phyloP scores from a whole-genome alignment of 1,140 invertebrate species.

The Ditylenchus dipsaci region DNA sequence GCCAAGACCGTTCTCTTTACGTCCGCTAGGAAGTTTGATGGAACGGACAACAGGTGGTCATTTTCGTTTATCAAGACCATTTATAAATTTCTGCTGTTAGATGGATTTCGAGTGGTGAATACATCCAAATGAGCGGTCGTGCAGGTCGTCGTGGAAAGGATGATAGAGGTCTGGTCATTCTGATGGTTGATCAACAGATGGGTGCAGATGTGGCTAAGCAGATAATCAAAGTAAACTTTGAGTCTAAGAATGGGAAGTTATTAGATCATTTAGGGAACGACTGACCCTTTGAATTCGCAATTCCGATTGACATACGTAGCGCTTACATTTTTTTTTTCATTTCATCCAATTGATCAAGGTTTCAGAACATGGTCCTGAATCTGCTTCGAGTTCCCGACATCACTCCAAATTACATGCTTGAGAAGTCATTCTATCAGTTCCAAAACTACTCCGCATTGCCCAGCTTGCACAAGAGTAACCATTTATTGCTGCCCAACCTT shows the following conservation, averaged over 20 bases:
- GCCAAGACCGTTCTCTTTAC: slow-evolving; percentile 97
- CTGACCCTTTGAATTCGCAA: slow-evolving; percentile 94
- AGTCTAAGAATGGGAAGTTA: background rate
- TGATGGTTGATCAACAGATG: slow-evolving; percentile 97
- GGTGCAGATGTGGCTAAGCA: slow-evolving; percentile 75
- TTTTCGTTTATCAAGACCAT: background rate
- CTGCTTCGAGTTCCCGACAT: slow-evolving; percentile 92
- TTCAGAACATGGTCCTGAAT: slow-evolving; percentile 91
- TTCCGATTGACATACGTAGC: slow-evolving; percentile 87
- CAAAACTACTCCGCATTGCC: slow-evolving; percentile 95
- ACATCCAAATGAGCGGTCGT: slow-evolving; percentile 98
- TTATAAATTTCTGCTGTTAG: slow-evolving; percentile 20
- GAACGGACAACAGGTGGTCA: slow-evolving; percentile 81
- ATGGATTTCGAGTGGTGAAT: slow-evolving; percentile 81
- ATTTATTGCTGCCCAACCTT: background rate
- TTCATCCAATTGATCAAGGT: too few species aligned
- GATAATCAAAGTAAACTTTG: slow-evolving; percentile 70
- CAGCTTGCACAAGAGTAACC: slow-evolving; percentile 72
- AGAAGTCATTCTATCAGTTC: slow-evolving; percentile 96
- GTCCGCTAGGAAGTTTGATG: slow-evolving; percentile 89
- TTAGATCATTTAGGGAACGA: slow-evolving; percentile 66
- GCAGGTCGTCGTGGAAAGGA: slow-evolving; percentile 94
- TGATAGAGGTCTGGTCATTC: slow-evolving; percentile 93
- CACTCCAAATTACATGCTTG: slow-evolving; percentile 98
- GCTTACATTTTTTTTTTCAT: too few species aligned